Evolutionary conservation across 35 echinoderm and acorn worm genomes (phyloP), one percentile per base, ranked within the genome.

Genomic region (Patiria miniata): DNA sequence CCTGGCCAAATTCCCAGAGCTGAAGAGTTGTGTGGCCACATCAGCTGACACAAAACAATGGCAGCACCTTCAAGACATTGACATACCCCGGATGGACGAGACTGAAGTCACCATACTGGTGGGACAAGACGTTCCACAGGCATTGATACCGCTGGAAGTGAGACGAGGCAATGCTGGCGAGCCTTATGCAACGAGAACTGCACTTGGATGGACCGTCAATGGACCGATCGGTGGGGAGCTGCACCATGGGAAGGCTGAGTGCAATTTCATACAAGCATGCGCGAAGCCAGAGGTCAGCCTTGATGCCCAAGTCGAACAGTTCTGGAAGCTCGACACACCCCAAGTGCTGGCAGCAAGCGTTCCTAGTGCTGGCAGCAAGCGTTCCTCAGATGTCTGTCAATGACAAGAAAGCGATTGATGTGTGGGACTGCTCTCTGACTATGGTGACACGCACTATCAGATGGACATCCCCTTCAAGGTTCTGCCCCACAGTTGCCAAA

Each of bases 91-190:
- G 4, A 17, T 28, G n/a, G 36, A 84, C 17, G 51, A 37, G 58
- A 32, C 37, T 26, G 47, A 91, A 39, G 81, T 91, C 1, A 77
- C 19, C 29, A 37, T 91, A 22, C 76, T 91, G 37, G 86, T 91
- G 18, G 83, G 89, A 21, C 44, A 53, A n/a, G 83, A 91, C 50
- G 79, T 61, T 21, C 90, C 90, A 32, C 68, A 91, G 55, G 90
- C 90, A 15, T 59, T 79, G 22, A 51, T 69, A 83, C 79, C 79
- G 3, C 28, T 79, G 18, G 83, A 86, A 38, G 40, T 61, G 52
- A 86, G 77, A 86, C 57, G 51, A 37, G 83, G 83, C 16, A 14
- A 79, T 37, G 29, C 37, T 18, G 42, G 80, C 40, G 68, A 86
- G 53, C 90, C 90, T 15, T 91, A 86, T 52, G 83, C 83, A 9